phyloP scores from a whole-genome alignment of 2,888 invertebrate genomes.

The Tetragnatha montana region DNA sequence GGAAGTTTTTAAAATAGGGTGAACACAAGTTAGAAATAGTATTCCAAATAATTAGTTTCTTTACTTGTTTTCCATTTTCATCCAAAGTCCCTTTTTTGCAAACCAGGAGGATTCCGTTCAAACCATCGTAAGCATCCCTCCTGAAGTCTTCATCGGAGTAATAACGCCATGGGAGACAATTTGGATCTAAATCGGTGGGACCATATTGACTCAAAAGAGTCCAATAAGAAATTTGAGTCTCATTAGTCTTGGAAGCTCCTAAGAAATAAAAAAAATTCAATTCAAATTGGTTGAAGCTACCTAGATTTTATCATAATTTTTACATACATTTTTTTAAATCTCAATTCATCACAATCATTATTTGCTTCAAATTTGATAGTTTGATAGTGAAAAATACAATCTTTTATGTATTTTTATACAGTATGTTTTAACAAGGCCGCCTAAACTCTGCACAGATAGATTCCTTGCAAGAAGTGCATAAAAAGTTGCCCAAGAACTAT shows the following conservation, averaged over 20 bases:
- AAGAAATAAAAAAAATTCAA: not conserved
- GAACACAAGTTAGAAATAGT: too few species aligned
- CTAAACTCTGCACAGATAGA: too few species aligned
- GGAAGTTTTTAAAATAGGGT: too few species aligned
- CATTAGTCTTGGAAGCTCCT: slow-evolving; percentile 49
- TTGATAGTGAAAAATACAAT: too few species aligned
- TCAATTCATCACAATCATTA: too few species aligned
- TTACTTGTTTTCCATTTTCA: slow-evolving; percentile 62
- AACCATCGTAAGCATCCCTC: slow-evolving; percentile 70
- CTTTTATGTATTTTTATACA: not conserved
- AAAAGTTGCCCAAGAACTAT: too few species aligned
- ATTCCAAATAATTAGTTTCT: not conserved
- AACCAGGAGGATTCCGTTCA: slow-evolving; percentile 70
- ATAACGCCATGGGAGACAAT: slow-evolving; percentile 72
- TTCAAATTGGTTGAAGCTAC: too few species aligned
- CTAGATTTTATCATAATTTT: too few species aligned
- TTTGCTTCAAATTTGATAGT: too few species aligned
- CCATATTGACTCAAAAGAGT: slow-evolving; percentile 64
- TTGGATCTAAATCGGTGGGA: slow-evolving; percentile 68
- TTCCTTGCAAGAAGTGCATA: too few species aligned
- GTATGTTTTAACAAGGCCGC: not conserved
- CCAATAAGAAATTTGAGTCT: slow-evolving; percentile 60
- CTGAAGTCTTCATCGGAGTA: slow-evolving; percentile 65
- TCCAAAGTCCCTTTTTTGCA: slow-evolving; percentile 69
- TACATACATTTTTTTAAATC: too few species aligned